These are phyloP conservation scores for Rhogogaster chlorosoma DNA, from an alignment of 2,888 invertebrate species.

Conservation along the genomic window DNA sequence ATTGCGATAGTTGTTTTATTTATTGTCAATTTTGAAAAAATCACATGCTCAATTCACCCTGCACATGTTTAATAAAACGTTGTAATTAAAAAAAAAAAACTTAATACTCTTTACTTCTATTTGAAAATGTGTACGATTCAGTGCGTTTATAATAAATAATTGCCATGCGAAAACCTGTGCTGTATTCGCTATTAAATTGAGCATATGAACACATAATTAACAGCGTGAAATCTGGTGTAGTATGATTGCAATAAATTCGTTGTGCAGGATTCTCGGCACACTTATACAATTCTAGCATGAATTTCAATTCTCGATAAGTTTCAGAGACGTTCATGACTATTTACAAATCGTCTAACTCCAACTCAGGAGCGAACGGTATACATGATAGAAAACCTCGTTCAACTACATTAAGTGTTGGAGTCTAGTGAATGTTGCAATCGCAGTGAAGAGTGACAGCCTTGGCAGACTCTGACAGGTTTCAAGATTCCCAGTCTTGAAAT, in stretches of 20 bases:
- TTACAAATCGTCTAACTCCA: conserved; percentile 60
- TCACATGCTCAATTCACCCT: conserved; percentile 8
- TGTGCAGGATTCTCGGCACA: conserved; percentile 46
- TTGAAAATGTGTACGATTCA: conserved; percentile 1
- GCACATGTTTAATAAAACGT: not conserved
- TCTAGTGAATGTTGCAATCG: conserved; percentile 73
- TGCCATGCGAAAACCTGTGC: not conserved
- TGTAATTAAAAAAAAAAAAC: not conserved
- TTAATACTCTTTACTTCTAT: not conserved
- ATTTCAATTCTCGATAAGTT: conserved; percentile 1
- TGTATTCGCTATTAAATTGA: not conserved
- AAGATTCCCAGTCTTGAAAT: conserved; percentile 95
- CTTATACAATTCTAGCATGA: conserved; percentile 47
- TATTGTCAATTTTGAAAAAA: conserved; percentile 40
- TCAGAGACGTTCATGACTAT: conserved; percentile 58
- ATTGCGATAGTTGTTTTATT: not conserved
- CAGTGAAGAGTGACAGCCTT: conserved; percentile 89
- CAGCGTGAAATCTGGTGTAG: not conserved
- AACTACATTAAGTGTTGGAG: conserved; percentile 68
- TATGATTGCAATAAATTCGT: conserved; percentile 48
- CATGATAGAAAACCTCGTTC: conserved; percentile 29
- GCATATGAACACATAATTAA: not conserved
- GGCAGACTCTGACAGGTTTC: conserved; percentile 97
- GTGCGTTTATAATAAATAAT: conserved; percentile 1
- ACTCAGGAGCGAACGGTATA: conserved; percentile 39